These are phyloP conservation scores for Aurelia sp. DNA, from an alignment of 30 jellyfish, hydroid and myxozoan genomes.

Conservation along the genomic window DNA sequence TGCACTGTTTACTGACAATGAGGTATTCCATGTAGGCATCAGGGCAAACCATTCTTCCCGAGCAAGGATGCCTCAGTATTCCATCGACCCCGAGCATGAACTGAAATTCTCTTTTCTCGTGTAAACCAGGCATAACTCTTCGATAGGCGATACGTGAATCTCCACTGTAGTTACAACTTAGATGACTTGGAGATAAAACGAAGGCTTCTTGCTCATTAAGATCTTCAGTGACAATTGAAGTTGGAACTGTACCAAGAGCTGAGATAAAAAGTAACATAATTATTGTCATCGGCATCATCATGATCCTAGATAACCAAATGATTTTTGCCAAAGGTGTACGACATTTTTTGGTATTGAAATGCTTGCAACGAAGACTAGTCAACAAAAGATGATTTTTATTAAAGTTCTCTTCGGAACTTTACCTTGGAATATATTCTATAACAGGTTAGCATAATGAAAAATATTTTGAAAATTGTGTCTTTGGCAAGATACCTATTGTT, in stretches of 20 bases:
- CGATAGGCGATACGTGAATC: constrained; percentile 29
- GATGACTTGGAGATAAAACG: not conserved
- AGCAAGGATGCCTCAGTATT: constrained; percentile 56
- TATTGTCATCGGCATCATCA: no score
- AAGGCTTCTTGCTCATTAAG: not conserved
- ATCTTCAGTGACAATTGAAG: constrained; percentile 35
- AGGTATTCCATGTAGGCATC: constrained; percentile 28
- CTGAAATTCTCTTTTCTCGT: constrained; percentile 54
- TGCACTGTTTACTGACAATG: constrained; percentile 10
- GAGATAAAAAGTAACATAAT: not conserved
- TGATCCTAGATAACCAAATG: no score
- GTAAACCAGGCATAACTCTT: constrained; percentile 25
- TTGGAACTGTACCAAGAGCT: constrained; percentile 11
- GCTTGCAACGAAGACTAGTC: no score
- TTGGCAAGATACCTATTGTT: no score
- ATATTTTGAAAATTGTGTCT: no score
- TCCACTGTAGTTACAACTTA: constrained; percentile 2
- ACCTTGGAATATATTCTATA: no score
- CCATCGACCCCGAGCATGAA: constrained; percentile 59
- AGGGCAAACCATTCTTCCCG: constrained; percentile 65
- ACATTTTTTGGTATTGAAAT: no score
- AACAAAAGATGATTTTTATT: no score
- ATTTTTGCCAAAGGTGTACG: no score
- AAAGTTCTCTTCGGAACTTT: no score
- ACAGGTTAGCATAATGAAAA: no score